These are phyloP conservation scores for Tribolium madens DNA, from an alignment of 1,140 invertebrate genomes.

Conservation along the genomic window DNA sequence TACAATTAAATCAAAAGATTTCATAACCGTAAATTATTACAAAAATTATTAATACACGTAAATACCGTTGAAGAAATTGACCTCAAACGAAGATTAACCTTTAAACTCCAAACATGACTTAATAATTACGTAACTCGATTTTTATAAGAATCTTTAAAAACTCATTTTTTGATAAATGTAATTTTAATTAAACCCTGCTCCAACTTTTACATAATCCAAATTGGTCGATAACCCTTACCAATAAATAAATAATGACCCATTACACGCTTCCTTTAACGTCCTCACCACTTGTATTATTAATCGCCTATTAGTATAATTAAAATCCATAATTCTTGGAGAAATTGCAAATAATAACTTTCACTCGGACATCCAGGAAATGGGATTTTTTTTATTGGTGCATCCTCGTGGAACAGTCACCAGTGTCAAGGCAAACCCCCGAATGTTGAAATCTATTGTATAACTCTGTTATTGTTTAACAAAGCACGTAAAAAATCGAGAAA, in stretches of 20 bases:
- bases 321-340: slow-evolving; percentile 26
- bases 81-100: background rate
- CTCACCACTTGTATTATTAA: slow-evolving; percentile 12
- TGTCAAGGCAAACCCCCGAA: slow-evolving; percentile 2
- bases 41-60: background rate
- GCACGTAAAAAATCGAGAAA: slow-evolving; percentile 11
- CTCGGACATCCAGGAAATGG: slow-evolving; percentile 22
- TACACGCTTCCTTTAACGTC: slow-evolving; percentile 26
- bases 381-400: background rate
- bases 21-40: background rate
- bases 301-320: slow-evolving; percentile 20
- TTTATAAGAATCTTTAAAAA: too few relatives aligned
- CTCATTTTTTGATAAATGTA: background rate
- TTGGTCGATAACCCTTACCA: background rate
- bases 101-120: background rate
- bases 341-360: slow-evolving; percentile 26
- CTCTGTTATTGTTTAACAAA: slow-evolving; percentile 16
- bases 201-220: slow-evolving; percentile 7
- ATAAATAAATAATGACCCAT: slow-evolving; percentile 28
- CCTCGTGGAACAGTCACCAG: background rate
- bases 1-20: background rate
- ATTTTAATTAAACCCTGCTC: background rate
- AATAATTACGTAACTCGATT: background rate
- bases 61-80: background rate
- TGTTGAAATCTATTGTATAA: slow-evolving; percentile 23